Evolutionary conservation across 2,888 invertebrate species (phyloP), one percentile per base, ranked within the genome.

Genomic region (Lysandra bellargus): DNA sequence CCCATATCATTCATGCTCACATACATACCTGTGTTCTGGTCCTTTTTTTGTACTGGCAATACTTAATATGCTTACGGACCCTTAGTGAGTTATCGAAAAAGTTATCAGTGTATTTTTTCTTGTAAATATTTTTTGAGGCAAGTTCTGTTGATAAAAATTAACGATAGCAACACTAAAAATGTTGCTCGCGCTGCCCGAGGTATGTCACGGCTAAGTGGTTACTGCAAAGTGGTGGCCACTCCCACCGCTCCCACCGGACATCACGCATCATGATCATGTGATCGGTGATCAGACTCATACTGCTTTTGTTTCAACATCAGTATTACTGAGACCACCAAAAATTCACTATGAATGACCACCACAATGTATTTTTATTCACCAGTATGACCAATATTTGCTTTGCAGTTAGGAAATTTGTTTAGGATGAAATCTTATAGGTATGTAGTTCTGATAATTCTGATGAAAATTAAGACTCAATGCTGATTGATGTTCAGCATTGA

Each of bases 1-100:
- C 82, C 79, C 83, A 82, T 87, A 87, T 87, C 87, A 86, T 86
- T 86, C 85, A 86, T 84, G 86, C 83, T 83, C 83, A 83, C 82
- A 83, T 82, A 82, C 85, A 84, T 85, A 86, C 86, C 85, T 84
- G 85, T 84, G 84, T 84, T 83, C 81, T 80, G 82, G 81, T 80
- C 81, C 80, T 80, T 82, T 82, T 84, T 84, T 84, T 83, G 83
- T 84, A 80, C 81, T 81, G 78, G 78, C 81, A 79, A 79, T 81
- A 83, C 83, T 83, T 85, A 85, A 85, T 84, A 84, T 83, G 83
- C 82, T 82, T 82, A 83, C 82, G 83, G 76, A 76, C 82, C 81
- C 83, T 83, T 82, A 80, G 82, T 83, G 81, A 82, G 80, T 83
- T 84, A 84, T 84, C 84, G 80, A 79, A 81, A 82, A 82, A 83